Base-by-base conservation (phyloP, 2,113 vertebrate genomes). In the Stegastes partitus region DNA sequence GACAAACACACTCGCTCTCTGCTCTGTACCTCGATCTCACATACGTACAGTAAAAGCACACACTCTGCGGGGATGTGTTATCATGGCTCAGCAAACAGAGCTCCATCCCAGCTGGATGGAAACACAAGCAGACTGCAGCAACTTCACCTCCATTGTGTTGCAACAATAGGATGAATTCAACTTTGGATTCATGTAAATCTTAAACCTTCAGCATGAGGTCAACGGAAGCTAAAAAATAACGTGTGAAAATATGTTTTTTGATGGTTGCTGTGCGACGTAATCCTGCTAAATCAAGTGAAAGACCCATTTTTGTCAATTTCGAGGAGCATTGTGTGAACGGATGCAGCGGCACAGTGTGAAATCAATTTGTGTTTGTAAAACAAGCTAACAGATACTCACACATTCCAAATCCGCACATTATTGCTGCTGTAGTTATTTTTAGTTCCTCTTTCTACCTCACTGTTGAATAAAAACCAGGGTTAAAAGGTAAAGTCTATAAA, bases 71-170 rank as follows among this genome's bases (percentile, higher is more conserved):
- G 21, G 67, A 44, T 61, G 71, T 66, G 73, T 87, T 81, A 53
- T 59, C 54, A 81, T 81, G 76, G 63, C 64, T 90, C 81, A 90
- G 83, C 69, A 85, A 74, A 80, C 54, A 53, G 71, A 61, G 65
- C 42, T 68, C n/a, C 65, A 50, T 70, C 84, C 54, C 44, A 39
- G 66, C 74, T 50, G 62, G 26, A 39, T 9, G 68, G 25, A 57
- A 85, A 74, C 44, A 83, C 50, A 21, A 54, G 42, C 69, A 79
- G 59, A 74, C 78, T 71, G 63, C 59, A 67, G 81, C 21, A 51
- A 81, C 83, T 74, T 68, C 50, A 58, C 21, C n/a, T 54, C 37
- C 31, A 45, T 6, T 5, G 3, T 59, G 51, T 45, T 53, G 65
- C 68, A 64, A 26, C 45, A 64, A 23, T 50, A 31, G 61, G 26